These are phyloP conservation scores for Anguilla rostrata DNA, from an alignment of 2,113 vertebrate species.

Conservation along the genomic window DNA sequence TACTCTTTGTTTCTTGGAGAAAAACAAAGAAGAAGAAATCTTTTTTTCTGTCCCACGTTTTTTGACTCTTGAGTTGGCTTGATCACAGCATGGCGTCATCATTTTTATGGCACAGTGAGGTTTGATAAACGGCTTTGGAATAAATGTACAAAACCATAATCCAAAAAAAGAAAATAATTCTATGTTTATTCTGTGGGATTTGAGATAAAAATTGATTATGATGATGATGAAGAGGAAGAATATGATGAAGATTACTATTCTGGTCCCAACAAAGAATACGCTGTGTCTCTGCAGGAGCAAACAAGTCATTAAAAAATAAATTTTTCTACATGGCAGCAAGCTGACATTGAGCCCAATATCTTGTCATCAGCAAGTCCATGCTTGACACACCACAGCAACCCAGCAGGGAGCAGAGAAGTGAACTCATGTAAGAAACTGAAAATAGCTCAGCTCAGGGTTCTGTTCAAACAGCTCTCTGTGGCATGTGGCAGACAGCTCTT, in stretches of 20 bases:
- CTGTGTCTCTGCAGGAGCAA: neutral
- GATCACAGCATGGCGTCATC: constrained; percentile 35
- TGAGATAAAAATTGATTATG: neutral
- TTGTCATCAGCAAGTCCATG: neutral
- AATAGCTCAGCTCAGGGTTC: neutral
- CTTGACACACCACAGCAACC: neutral
- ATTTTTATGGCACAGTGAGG: constrained; percentile 6
- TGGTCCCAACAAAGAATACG: too few relatives aligned
- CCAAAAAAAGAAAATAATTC: neutral
- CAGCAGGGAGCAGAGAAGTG: neutral
- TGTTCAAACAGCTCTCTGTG: neutral
- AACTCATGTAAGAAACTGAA: neutral
- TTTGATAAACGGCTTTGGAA: neutral
- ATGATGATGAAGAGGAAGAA: neutral
- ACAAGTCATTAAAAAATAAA: neutral
- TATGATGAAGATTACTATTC: neutral
- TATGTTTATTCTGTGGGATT: neutral
- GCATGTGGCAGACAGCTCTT: neutral
- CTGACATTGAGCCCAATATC: neutral
- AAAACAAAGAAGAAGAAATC: constrained; percentile 12
- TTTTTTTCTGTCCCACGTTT: constrained; percentile 26
- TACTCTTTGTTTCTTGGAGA: constrained; percentile 31
- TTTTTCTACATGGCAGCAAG: neutral
- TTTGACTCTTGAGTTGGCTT: constrained; percentile 21
- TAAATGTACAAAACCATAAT: neutral